Percentiles rank a stretch among this genome's conserved stretches.
Evolutionary conservation across 2,888 invertebrate species (phyloP).

Genomic region (Zonitis immaculata): DNA sequence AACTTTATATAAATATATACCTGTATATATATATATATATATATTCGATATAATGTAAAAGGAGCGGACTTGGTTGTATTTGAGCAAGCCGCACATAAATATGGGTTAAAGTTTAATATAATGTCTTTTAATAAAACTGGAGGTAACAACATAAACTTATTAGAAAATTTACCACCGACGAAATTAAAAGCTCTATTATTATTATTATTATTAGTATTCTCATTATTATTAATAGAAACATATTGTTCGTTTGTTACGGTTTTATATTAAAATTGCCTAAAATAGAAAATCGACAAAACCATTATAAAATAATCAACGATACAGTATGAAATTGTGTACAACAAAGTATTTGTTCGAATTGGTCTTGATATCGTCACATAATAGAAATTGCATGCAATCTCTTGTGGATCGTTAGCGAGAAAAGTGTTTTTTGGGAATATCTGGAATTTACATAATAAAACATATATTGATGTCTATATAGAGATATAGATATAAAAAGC

Average conservation of each 20-base stretch:
- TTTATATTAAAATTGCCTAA: no score
- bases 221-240: no score
- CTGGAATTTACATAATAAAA: no score
- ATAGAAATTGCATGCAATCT: neutral
- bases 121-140: neutral
- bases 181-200: neutral
- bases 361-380: no score
- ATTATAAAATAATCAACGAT: no score
- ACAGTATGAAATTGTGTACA: no score
- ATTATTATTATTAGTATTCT: no score
- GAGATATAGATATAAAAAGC: no score
- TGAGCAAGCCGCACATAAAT: slow-evolving; percentile 27
- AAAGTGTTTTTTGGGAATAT: neutral
- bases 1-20: slow-evolving; percentile 27
- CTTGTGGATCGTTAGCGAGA: neutral
- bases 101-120: slow-evolving; percentile 21
- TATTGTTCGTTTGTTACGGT: no score
- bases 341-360: neutral
- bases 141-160: neutral
- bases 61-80: slow-evolving; percentile 25
- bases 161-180: neutral
- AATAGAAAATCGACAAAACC: no score
- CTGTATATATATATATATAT: neutral
- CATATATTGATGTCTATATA: no score
- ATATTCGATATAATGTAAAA: no score